Evolutionary conservation across 2,888 invertebrate species (phyloP).

Genomic region (Rhagium mordax): DNA sequence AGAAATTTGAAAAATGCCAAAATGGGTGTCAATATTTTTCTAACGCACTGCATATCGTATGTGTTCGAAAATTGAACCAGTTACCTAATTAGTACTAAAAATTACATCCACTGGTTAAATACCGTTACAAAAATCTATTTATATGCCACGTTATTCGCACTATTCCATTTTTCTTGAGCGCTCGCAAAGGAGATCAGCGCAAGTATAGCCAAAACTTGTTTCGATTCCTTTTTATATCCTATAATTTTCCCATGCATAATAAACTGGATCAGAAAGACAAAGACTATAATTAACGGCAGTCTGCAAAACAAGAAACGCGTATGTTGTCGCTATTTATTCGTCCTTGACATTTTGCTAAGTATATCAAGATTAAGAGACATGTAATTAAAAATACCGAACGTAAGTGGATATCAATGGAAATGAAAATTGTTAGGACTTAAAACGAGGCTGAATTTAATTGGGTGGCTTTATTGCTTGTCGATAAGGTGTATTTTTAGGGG

Average conservation of each 20-base stretch:
- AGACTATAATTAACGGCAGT: neutral
- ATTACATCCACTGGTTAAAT: too few relatives aligned
- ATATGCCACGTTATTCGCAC: neutral
- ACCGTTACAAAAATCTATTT: neutral
- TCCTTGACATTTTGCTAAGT: conserved; percentile 12
- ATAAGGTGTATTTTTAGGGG: too few relatives aligned
- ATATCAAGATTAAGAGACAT: conserved; percentile 11
- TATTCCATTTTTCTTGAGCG: neutral
- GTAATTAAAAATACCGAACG: neutral
- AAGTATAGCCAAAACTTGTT: neutral
- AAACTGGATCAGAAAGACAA: conserved; percentile 1
- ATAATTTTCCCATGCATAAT: neutral
- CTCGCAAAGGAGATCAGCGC: neutral
- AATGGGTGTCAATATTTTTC: too few relatives aligned
- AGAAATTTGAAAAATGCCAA: too few relatives aligned
- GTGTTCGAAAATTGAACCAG: too few relatives aligned
- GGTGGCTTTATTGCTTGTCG: too few relatives aligned
- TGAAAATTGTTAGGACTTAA: neutral
- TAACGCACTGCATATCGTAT: too few relatives aligned
- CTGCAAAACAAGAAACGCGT: conserved; percentile 4
- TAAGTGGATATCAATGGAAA: neutral
- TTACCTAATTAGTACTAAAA: too few relatives aligned
- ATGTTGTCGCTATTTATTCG: conserved; percentile 1
- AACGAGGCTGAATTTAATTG: too few relatives aligned
- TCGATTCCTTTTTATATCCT: conserved; percentile 1